These are phyloP conservation scores for Calameuta idolon DNA, from an alignment of 2,888 invertebrate species.

Conservation along the genomic window DNA sequence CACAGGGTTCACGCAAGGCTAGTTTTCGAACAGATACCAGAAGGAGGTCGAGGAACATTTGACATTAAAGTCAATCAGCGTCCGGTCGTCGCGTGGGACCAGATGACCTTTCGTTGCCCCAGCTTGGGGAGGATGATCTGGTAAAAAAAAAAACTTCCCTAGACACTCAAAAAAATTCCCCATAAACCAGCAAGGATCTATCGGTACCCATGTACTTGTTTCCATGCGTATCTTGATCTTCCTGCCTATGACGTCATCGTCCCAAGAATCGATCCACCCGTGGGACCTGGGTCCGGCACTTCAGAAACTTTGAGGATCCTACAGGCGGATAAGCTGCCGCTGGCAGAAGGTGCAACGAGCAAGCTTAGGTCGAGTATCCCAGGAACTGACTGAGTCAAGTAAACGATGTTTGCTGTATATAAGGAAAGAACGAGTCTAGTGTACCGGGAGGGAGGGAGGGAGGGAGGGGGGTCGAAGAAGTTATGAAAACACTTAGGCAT, in stretches of 20 bases:
- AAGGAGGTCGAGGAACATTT: conserved; percentile 4
- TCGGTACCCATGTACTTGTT: no score
- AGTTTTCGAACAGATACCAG: no score
- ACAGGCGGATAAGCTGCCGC: neutral
- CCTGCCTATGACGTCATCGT: neutral
- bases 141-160: neutral
- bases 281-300: conserved; percentile 1
- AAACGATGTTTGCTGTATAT: no score
- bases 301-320: conserved; percentile 1
- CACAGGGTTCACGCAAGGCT: no score
- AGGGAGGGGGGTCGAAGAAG: conserved; percentile 14
- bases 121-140: conserved; percentile 14
- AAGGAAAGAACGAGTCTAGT: no score
- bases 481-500: conserved; percentile 36
- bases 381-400: no score
- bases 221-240: neutral
- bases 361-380: no score
- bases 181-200: no score
- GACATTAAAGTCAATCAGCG: conserved; percentile 28
- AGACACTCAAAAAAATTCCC: neutral
- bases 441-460: neutral
- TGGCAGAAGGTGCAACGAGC: no score
- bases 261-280: neutral
- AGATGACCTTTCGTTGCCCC: conserved; percentile 24
- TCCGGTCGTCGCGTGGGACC: conserved; percentile 22